These are phyloP conservation scores for Sympetrum striolatum DNA, from an alignment of 2,888 invertebrate genomes.

Conservation along the genomic window DNA sequence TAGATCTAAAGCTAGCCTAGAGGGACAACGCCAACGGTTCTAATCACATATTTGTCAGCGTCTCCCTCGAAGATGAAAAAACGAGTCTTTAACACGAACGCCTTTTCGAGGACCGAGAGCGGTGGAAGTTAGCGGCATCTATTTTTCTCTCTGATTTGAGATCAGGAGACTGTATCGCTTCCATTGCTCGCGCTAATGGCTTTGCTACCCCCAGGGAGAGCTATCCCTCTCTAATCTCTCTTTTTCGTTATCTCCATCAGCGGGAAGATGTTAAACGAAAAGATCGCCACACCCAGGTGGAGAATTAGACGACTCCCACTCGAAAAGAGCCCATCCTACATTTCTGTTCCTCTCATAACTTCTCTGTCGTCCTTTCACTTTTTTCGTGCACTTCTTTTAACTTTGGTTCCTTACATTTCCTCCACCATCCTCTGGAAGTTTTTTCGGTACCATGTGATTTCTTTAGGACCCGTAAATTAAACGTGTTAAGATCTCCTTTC, in stretches of 20 bases:
- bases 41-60: no score
- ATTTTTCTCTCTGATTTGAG: neutral
- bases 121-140: neutral
- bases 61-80: no score
- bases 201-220: neutral
- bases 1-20: no score
- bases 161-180: neutral
- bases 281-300: no score
- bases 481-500: no score
- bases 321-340: neutral
- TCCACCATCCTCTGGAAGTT: no score
- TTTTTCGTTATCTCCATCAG: neutral
- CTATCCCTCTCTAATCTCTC: neutral
- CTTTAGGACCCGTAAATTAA: no score
- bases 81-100: no score
- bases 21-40: no score
- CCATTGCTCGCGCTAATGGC: neutral
- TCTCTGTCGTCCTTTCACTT: neutral
- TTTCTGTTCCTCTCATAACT: neutral
- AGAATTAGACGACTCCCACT: neutral
- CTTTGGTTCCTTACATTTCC: neutral
- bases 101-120: neutral
- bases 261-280: no score
- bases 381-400: no score
- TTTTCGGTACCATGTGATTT: no score